A percentile compares a stretch with the other conserved stretches of the same genome.
These are phyloP conservation scores for Nanorana parkeri DNA, from an alignment of 2,113 vertebrate genomes.

Conservation along the genomic window DNA sequence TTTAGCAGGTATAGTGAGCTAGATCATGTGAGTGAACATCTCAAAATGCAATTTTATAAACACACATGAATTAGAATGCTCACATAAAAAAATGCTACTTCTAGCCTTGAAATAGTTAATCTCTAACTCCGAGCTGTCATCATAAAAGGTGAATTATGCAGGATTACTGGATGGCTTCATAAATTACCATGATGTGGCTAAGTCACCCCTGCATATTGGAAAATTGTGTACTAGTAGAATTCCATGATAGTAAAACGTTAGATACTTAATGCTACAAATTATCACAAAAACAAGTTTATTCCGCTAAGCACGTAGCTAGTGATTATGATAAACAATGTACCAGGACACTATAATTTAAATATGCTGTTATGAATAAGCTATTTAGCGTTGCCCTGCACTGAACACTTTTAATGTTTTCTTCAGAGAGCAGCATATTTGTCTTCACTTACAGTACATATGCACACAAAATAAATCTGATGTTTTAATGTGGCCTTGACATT, in stretches of 20 bases:
- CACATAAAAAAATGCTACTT: no score
- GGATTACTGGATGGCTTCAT: no score
- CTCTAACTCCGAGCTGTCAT: no score
- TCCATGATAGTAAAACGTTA: not conserved
- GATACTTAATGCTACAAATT: not conserved
- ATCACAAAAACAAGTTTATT: not conserved
- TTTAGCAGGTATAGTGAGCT: no score
- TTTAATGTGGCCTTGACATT: conserved; percentile 6
- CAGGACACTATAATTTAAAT: not conserved
- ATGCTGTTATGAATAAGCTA: not conserved
- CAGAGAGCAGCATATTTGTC: not conserved
- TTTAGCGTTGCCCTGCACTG: conserved; percentile 7
- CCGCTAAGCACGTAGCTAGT: not conserved
- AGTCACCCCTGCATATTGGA: not conserved
- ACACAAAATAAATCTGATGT: not conserved
- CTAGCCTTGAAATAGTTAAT: no score
- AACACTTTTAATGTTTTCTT: not conserved
- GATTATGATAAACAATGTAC: conserved; percentile 6
- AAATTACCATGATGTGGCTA: no score
- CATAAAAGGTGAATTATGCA: no score
- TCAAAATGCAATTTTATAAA: no score
- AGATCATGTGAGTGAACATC: no score
- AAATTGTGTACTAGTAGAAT: not conserved
- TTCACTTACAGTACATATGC: not conserved
- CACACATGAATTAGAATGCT: no score